Base-by-base conservation (phyloP, 2,797 vertebrate species). In the Morus bassanus region DNA sequence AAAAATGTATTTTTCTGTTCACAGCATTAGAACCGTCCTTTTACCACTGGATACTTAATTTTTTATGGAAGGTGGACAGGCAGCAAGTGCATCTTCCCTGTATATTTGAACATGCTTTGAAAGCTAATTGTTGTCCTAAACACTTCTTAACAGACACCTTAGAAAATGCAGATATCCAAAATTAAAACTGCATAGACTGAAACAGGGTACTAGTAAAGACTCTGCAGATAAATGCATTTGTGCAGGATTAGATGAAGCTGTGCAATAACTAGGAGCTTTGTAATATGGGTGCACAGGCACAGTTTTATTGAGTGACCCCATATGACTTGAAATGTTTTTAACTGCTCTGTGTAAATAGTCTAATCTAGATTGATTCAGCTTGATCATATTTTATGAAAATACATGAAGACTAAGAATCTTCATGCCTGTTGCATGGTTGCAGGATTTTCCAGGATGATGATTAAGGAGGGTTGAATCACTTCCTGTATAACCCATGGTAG, bases 401-500 rank as follows among this genome's bases (percentile, higher is more conserved):
- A 31, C 11, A 4, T 10, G 53, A 31, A 56, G 45, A 14, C 18
- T 46, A 69, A 57, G 41, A 7, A 27, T 43, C 18, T 60, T 25
- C 48, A 74, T 53, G 30, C 15, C 33, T 79, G 16, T 19, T 64
- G 35, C 22, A 13, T 35, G 48, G 45, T 50, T 76, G 39, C 16
- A 50, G 75, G 48, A 6, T 27, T 75, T 77, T 51, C 27, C 43
- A 53, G 78, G 37, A 22, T 85, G 87, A 28, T 73, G 48, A 30
- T 45, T 60, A 22, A 11, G 43, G n/a, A 35, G 28, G 30, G 9
- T 25, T 76, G 16, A 37, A 2, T 68, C 30, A 4, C 5, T 56
- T 14, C 11, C 30, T 12, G 2, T 6, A 4, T 9, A 8, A 11
- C 11, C 15, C 17, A 10, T 4, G 6, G 41, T 3, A 65, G 22